Base-by-base conservation (phyloP, 2,797 vertebrate genomes). In the Podarcis siculus region DNA sequence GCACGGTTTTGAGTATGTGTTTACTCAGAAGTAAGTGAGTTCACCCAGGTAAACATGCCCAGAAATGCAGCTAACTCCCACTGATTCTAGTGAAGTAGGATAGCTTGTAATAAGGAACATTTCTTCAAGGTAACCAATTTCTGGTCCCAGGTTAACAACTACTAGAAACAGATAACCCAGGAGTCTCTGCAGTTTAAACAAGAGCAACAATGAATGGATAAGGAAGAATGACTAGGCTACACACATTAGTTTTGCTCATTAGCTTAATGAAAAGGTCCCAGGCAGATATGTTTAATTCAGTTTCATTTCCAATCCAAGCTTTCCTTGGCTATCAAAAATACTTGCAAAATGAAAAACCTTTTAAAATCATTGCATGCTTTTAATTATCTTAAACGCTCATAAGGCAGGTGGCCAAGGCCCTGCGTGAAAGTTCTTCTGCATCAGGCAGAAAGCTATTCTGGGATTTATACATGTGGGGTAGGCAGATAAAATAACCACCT, bases 401-500 rank as follows among this genome's bases (percentile, higher is more conserved):
- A 91, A 93, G 86, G 45, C 21, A 42, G 61, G 81, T 12, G 1
- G 3, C 27, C 39, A 39, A 35, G 13, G 23, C 0, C 0, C 0
- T 35, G 25, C 73, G 71, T 79, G 69, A 87, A 55, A 37, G 21
- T 72, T 90, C 82, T 86, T 83, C 2, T 25, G 87, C 75, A 87
- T 89, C 90, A 80, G 84, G 30, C 85, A 76, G 83, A 86, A 5
- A 2, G 1, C 85, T 92, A 37, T 67, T 82, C 80, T 89, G 86
- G 78, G 84, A 90, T 87, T 80, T 83, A 69, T 55, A 37, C 8
- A 69, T 8, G 67, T 64, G 61, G 0, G 35, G 85, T 37, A 92
- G 55, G 87, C 91, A 86, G 93, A 90, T 87, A 9, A 89, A 17
- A 89, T 55, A 0, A 0, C 86, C 94, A 93, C 92, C 91, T 94